Evolutionary conservation across 1,140 invertebrate species (phyloP).

Genomic region (Andrena cerasifolii): DNA sequence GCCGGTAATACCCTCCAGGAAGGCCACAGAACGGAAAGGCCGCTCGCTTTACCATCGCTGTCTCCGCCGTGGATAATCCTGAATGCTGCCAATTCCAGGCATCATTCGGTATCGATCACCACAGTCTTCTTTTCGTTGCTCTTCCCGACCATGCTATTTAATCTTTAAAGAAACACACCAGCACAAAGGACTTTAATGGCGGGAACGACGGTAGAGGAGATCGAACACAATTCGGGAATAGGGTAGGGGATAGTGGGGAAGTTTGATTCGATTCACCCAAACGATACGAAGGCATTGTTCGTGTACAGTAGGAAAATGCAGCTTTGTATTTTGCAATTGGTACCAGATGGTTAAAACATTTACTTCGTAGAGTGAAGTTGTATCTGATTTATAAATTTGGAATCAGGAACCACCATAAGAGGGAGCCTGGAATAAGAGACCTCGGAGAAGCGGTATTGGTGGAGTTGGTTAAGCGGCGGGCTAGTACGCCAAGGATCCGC

Average conservation of each 20-base stretch:
- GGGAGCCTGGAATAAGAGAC: too few relatives aligned
- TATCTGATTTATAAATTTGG: too few relatives aligned
- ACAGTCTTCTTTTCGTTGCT: conserved; percentile 37
- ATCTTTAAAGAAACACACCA: conserved; percentile 16
- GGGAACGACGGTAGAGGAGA: neutral
- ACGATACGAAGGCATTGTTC: neutral
- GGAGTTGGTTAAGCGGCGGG: too few relatives aligned
- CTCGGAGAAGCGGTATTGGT: too few relatives aligned
- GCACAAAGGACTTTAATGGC: neutral
- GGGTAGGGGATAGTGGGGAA: neutral
- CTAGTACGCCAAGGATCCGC: too few relatives aligned
- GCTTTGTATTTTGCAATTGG: conserved; percentile 14
- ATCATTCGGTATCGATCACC: conserved; percentile 48
- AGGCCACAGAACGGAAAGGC: conserved; percentile 75
- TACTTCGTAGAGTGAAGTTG: neutral
- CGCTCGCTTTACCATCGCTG: conserved; percentile 70
- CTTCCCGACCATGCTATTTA: conserved; percentile 12
- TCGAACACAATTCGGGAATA: neutral
- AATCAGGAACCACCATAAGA: too few relatives aligned
- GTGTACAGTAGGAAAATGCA: neutral
- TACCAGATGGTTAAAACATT: neutral
- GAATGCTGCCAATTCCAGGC: conserved; percentile 65
- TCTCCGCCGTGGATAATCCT: conserved; percentile 72
- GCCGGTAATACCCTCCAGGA: conserved; percentile 71
- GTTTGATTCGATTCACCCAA: neutral